Base-by-base conservation (phyloP, 2,888 invertebrate species). In the Magallana nippona region DNA sequence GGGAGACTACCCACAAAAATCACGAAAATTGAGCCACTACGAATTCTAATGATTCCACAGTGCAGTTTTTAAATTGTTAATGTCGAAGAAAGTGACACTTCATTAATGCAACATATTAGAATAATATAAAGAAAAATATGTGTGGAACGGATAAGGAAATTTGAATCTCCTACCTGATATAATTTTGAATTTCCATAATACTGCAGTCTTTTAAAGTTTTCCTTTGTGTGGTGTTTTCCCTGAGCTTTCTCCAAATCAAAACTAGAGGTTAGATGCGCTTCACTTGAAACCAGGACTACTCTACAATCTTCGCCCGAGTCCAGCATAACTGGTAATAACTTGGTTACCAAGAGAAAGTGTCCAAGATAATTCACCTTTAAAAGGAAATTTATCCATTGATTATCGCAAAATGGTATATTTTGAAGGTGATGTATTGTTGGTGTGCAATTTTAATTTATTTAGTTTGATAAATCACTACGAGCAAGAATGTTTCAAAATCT, bases 111-210 rank as follows among this genome's bases (percentile, higher is more conserved):
- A 44, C 44, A 5, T 44, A 44, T 44, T 0, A 44, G 44, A 44
- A 8, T 44, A 44, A 44, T 44, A 44, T 44, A 8, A 44, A 44
- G 5, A 8, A 44, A 44, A 44, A 44, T 44, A 44, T 3, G 44
- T 44, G 44, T 44, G 44, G 44, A 44, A 44, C 0, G 44, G 5
- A 8, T 44, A 44, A 44, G 8, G 44, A 44, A 44, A 44, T 58
- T 3, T 10, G 8, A 13, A 27, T 2, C 19, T 11, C 17, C 19
- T 85, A 91, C 91, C 89, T 90, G 90, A 82, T 88, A 91, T 10
- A 89, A 63, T 82, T 91, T 91, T 13, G 91, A 89, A 82, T 89
- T 88, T 22, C 89, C 89, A 82, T 89, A 91, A 78, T 87, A 89
- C 55, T 85, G 83, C 11, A 89, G 81, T 58, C 86, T 81, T 10